A percentile compares a stretch with the other conserved stretches of the same genome.
phyloP scores from a whole-genome alignment of 1,140 invertebrate genomes.

The Lasioglossum baleicum region DNA sequence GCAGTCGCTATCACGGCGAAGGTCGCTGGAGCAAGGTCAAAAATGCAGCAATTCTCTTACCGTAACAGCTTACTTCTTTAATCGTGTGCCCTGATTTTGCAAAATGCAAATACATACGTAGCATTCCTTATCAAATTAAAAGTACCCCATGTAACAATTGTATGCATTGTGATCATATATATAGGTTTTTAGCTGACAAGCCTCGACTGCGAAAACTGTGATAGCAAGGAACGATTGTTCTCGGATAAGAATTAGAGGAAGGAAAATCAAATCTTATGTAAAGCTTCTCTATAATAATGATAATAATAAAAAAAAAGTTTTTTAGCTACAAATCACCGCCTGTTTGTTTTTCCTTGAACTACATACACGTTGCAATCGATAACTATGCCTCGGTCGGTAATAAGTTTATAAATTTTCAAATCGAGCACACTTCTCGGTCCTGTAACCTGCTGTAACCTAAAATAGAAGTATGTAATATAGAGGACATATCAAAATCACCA shows the following conservation, averaged over 20 bases:
- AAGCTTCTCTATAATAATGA: too few species aligned
- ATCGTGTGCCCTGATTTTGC: not conserved
- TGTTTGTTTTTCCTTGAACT: not conserved
- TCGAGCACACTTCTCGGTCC: not conserved
- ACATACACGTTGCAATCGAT: not conserved
- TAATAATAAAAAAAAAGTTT: too few species aligned
- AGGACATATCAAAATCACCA: conserved; percentile 4
- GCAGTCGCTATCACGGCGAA: not conserved
- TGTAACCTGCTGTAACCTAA: conserved; percentile 41
- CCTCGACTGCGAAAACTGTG: too few species aligned
- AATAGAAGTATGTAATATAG: conserved; percentile 39
- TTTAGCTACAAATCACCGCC: not conserved
- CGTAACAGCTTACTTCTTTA: not conserved
- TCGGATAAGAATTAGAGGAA: too few species aligned
- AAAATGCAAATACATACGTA: not conserved
- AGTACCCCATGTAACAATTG: not conserved
- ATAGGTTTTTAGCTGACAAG: too few species aligned
- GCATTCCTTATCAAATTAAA: not conserved
- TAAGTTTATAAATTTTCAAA: not conserved
- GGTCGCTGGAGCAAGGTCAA: not conserved
- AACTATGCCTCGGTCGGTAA: conserved; percentile 5
- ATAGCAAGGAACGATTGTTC: too few species aligned
- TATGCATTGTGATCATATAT: too few species aligned
- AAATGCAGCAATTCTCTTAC: not conserved
- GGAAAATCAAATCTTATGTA: too few species aligned